These are phyloP conservation scores for Leptothorax acervorum DNA, from an alignment of 2,888 invertebrate genomes.

Conservation along the genomic window DNA sequence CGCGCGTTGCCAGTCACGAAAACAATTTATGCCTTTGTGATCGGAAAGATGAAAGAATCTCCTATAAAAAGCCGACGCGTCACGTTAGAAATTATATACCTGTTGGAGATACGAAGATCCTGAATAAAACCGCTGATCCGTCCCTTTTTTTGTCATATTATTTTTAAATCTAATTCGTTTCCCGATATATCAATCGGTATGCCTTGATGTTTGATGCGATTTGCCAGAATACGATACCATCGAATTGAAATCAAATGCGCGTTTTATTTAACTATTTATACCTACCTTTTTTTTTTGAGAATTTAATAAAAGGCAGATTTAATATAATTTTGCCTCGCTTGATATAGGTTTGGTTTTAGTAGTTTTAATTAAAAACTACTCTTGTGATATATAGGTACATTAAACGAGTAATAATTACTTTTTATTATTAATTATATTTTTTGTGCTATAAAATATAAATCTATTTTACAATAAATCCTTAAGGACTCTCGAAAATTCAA, in stretches of 20 bases:
- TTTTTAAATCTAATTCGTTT: slow-evolving; percentile 35
- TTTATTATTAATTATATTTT: slow-evolving; percentile 1
- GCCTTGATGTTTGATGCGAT: background rate
- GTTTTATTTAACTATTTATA: background rate
- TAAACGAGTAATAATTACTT: background rate
- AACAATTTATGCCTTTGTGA: slow-evolving; percentile 67
- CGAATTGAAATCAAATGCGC: background rate
- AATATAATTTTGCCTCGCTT: background rate
- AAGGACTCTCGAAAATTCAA: too few species aligned
- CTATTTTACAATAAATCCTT: too few species aligned
- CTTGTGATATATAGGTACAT: background rate
- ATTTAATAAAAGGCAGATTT: background rate
- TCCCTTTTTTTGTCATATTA: background rate
- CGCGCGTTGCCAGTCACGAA: slow-evolving; percentile 55
- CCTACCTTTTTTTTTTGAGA: background rate
- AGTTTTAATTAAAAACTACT: background rate
- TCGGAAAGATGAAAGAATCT: slow-evolving; percentile 48
- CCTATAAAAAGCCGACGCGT: slow-evolving; percentile 31
- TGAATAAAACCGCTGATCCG: background rate
- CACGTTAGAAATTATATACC: slow-evolving; percentile 42
- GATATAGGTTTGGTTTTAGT: background rate
- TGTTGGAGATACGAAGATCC: slow-evolving; percentile 16
- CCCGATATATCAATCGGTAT: slow-evolving; percentile 14
- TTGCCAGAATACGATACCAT: background rate
- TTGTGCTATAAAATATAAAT: background rate